phyloP scores from a whole-genome alignment of 2,797 vertebrate genomes.

The Neosilurus hyrtlii region DNA sequence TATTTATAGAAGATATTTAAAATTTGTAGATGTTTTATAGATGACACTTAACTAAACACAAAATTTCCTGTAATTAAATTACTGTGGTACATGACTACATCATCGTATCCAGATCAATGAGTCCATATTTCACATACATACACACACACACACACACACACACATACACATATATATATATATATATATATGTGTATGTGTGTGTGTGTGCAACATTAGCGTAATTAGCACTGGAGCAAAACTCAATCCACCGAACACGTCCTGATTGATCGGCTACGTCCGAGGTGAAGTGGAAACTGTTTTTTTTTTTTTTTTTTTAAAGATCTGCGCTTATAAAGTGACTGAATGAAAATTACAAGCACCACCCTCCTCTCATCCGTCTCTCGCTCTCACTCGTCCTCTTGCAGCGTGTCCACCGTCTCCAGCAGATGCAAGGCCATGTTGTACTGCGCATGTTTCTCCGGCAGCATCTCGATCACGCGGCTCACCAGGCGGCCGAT shows the following conservation, averaged over 20 bases:
- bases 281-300: not conserved
- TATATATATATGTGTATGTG: not conserved
- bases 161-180: not conserved
- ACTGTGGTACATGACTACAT: not conserved
- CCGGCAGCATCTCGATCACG: constrained; percentile 88
- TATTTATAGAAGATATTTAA: no score
- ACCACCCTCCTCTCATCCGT: not conserved
- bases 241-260: not conserved
- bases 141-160: no score
- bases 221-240: not conserved
- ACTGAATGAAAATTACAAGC: not conserved
- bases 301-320: no score
- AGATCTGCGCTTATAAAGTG: not conserved
- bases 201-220: not conserved
- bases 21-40: no score
- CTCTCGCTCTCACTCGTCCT: constrained; percentile 54
- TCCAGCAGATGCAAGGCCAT: constrained; percentile 91
- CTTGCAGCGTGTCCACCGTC: constrained; percentile 80
- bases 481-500: constrained; percentile 83
- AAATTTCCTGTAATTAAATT: not conserved
- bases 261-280: not conserved
- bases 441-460: constrained; percentile 91
- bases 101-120: not conserved
- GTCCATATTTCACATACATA: no score
- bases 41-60: not conserved